Evolutionary conservation across 2,113 vertebrate genomes (phyloP).

Genomic region (Trachemys scripta): DNA sequence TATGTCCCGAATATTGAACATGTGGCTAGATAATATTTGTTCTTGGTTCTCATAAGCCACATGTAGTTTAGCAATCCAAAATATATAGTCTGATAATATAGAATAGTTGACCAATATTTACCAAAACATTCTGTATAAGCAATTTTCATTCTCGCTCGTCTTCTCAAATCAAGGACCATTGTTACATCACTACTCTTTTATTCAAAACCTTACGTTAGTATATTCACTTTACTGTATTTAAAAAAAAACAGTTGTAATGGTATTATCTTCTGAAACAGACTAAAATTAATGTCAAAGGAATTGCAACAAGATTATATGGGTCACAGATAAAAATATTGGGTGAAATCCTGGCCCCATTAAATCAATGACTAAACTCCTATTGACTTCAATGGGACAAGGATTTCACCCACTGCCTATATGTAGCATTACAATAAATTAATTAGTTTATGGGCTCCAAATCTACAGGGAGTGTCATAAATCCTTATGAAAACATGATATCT

Average conservation of each 20-base stretch:
- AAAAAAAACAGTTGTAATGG: neutral
- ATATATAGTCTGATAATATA: neutral
- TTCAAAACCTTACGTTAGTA: neutral
- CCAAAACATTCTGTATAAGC: constrained; percentile 11
- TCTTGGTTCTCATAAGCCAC: neutral
- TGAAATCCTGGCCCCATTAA: neutral
- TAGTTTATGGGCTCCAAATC: constrained; percentile 21
- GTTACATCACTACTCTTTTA: neutral
- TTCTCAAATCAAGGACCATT: neutral
- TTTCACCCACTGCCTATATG: neutral
- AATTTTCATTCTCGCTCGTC: neutral
- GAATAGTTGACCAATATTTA: constrained; percentile 2
- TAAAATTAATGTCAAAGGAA: neutral
- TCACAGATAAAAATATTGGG: neutral
- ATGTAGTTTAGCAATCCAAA: constrained; percentile 17
- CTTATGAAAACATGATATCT: constrained; percentile 28
- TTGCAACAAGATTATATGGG: neutral
- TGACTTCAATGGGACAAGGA: neutral
- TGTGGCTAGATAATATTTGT: neutral
- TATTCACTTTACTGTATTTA: neutral
- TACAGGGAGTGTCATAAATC: constrained; percentile 54
- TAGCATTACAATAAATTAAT: constrained; percentile 39
- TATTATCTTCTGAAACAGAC: neutral
- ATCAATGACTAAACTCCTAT: neutral
- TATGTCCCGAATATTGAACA: constrained; percentile 31